These are phyloP conservation scores for Autographa gamma DNA, from an alignment of 2,888 invertebrate genomes.

Conservation along the genomic window DNA sequence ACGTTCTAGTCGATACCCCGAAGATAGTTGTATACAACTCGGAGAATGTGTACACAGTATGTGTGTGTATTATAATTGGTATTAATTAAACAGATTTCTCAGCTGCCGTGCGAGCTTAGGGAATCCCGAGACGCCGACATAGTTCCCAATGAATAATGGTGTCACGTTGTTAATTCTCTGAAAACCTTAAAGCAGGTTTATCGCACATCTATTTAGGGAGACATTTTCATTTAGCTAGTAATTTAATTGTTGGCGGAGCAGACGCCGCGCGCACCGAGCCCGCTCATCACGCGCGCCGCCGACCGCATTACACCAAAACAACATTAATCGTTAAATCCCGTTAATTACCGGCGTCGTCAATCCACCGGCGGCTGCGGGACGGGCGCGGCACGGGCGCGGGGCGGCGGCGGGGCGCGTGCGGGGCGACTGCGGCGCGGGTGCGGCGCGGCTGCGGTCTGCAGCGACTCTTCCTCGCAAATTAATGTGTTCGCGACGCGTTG, in stretches of 20 bases:
- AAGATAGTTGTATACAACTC: neutral
- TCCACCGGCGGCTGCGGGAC: constrained; percentile 44
- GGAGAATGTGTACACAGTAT: neutral
- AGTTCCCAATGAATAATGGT: neutral
- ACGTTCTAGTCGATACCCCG: neutral
- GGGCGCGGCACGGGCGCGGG: constrained; percentile 28
- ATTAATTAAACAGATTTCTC: constrained; percentile 5
- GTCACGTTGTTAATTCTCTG: neutral
- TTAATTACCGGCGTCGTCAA: constrained; percentile 59
- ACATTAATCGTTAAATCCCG: constrained; percentile 63
- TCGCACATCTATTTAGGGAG: constrained; percentile 48
- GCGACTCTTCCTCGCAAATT: constrained; percentile 42
- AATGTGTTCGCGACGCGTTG: constrained; percentile 48
- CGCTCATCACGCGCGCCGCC: constrained; percentile 48
- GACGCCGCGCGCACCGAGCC: constrained; percentile 18
- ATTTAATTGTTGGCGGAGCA: constrained; percentile 48
- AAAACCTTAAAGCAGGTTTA: constrained; percentile 8
- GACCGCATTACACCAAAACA: constrained; percentile 58
- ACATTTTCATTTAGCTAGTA: constrained; percentile 52
- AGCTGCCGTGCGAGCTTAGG: neutral
- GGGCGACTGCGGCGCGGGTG: constrained; percentile 24
- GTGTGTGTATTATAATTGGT: neutral
- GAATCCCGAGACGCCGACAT: neutral
- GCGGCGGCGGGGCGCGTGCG: constrained; percentile 20
- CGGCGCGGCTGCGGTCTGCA: constrained; percentile 19